phyloP scores from a whole-genome alignment of 2,113 vertebrate species.

The Ptilorrhoa leucosticta region DNA sequence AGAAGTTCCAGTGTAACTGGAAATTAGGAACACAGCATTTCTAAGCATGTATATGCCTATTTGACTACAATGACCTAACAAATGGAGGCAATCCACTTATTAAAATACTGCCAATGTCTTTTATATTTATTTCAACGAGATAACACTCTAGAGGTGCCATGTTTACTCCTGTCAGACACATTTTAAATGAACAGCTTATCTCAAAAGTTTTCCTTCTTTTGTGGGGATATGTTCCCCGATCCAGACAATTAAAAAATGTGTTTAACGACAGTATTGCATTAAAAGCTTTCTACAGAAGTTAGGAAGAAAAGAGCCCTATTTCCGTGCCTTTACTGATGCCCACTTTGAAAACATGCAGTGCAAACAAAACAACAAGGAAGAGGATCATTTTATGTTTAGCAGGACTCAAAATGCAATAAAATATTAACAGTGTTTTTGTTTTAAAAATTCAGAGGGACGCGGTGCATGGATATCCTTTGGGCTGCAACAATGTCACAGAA shows the following conservation, averaged over 20 bases:
- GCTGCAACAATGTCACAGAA: not conserved
- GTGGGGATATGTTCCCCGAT: not conserved
- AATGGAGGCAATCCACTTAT: not conserved
- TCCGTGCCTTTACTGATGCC: not conserved
- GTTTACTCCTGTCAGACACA: not conserved
- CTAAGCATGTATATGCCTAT: not conserved
- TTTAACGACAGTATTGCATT: not conserved
- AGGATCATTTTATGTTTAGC: not conserved
- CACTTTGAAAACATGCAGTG: not conserved
- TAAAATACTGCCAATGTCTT: not conserved
- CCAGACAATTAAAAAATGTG: not conserved
- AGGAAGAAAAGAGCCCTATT: not conserved
- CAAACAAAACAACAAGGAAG: not conserved
- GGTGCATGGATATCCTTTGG: not conserved
- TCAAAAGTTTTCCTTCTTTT: not conserved
- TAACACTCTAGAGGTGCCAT: not conserved
- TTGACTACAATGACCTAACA: not conserved
- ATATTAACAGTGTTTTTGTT: slow-evolving; percentile 27
- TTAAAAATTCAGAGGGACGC: not conserved
- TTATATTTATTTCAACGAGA: not conserved
- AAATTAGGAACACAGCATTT: not conserved
- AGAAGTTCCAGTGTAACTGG: not conserved
- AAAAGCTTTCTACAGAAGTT: not conserved
- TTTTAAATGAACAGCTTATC: not conserved
- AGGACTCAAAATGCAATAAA: not conserved